These are phyloP conservation scores for Cheumatopsyche charites DNA, from an alignment of 1,140 invertebrate species.

Conservation along the genomic window DNA sequence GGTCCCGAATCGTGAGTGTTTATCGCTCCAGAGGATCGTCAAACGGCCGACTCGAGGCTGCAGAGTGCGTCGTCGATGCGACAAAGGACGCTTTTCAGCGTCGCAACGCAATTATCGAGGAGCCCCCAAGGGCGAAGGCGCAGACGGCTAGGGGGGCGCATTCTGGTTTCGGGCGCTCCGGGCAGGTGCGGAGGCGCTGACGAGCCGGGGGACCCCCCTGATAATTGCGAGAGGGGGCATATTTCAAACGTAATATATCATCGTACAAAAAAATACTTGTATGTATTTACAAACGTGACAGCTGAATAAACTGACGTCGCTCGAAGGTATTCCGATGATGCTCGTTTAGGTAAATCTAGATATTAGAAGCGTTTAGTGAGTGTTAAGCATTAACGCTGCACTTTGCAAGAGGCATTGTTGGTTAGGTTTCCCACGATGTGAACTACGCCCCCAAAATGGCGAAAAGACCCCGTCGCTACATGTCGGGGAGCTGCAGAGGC, in stretches of 20 bases:
- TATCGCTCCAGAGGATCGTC: no score
- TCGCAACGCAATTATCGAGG: constrained; percentile 15
- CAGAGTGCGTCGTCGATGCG: not conserved
- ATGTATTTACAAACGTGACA: not conserved
- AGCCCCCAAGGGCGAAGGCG: constrained; percentile 17
- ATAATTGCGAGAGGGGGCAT: constrained; percentile 21
- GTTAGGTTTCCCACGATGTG: not conserved
- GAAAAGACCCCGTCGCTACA: constrained; percentile 17
- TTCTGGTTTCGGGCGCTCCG: constrained; percentile 11
- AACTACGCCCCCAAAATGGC: constrained; percentile 1
- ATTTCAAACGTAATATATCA: constrained; percentile 28
- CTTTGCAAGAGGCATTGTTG: not conserved
- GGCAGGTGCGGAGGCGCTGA: constrained; percentile 24
- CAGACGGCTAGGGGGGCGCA: constrained; percentile 1
- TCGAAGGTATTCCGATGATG: no score
- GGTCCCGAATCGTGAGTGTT: not conserved
- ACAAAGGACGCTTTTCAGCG: not conserved
- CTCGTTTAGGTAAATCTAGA: no score
- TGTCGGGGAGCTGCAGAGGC: not conserved
- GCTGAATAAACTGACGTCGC: constrained; percentile 30
- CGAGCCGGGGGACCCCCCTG: constrained; percentile 14
- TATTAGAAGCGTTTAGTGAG: no score
- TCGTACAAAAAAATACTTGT: constrained; percentile 3
- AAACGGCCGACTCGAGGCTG: no score
- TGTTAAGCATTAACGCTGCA: not conserved